Percentiles rank a stretch among this genome's conserved stretches.
These are phyloP conservation scores for Polietes domitor DNA, from an alignment of 2,888 invertebrate species.

Conservation along the genomic window DNA sequence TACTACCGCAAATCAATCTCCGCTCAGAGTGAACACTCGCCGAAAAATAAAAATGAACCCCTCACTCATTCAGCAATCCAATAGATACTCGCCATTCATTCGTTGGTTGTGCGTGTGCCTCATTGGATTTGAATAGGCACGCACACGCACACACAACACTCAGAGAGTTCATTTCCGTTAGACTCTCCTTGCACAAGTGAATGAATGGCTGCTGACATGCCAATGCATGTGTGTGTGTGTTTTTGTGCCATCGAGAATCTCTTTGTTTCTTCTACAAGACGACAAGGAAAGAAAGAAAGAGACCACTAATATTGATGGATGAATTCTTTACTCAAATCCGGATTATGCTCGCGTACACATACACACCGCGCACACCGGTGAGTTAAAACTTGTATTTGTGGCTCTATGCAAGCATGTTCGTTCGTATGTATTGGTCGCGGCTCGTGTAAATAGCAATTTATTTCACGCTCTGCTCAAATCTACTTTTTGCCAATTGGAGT, in stretches of 20 bases:
- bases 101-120: not conserved
- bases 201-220: no score
- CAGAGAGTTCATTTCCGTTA: not conserved
- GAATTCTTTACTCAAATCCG: no score
- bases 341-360: not conserved
- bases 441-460: conserved; percentile 29
- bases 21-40: conserved; percentile 31
- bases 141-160: not conserved
- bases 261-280: not conserved
- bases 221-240: not conserved
- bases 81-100: not conserved
- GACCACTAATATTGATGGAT: not conserved
- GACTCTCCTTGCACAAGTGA: no score
- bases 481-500: conserved; percentile 41
- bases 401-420: no score
- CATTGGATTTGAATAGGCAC: conserved; percentile 1
- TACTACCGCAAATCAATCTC: conserved; percentile 27
- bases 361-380: not conserved
- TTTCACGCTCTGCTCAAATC: conserved; percentile 31
- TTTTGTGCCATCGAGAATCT: not conserved
- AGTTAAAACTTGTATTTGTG: not conserved
- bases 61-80: conserved; percentile 4
- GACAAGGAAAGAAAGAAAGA: not conserved
- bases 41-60: not conserved
- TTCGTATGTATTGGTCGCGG: conserved; percentile 45